phyloP scores from a whole-genome alignment of 2,888 invertebrate species.

The Drosophila meridiana region DNA sequence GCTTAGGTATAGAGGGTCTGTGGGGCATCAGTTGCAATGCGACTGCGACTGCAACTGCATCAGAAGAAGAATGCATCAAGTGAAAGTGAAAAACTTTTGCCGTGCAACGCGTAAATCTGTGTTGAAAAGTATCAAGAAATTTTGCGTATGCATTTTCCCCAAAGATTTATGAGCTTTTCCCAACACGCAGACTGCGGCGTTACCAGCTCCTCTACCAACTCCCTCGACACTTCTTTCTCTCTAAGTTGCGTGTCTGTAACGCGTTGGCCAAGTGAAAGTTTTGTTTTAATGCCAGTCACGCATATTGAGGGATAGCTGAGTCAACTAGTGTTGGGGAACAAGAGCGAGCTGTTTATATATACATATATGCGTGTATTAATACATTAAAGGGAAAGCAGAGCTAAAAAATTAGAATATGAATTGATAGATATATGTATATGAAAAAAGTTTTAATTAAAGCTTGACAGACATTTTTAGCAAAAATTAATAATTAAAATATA shows the following conservation, averaged over 20 bases:
- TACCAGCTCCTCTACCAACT: neutral
- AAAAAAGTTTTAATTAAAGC: too few relatives aligned
- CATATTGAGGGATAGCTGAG: constrained; percentile 25
- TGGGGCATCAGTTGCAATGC: neutral
- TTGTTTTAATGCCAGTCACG: constrained; percentile 53
- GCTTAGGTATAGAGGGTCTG: neutral
- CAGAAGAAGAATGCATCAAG: constrained; percentile 60
- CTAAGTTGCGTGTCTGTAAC: constrained; percentile 37
- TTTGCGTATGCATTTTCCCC: constrained; percentile 58
- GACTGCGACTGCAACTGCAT: constrained; percentile 16
- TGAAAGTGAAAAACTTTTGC: constrained; percentile 77
- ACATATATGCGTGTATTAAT: neutral
- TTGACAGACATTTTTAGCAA: too few relatives aligned
- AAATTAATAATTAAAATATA: too few relatives aligned
- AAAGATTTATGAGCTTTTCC: constrained; percentile 65
- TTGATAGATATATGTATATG: neutral
- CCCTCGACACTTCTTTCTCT: neutral
- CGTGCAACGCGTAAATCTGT: constrained; percentile 69
- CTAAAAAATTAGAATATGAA: neutral
- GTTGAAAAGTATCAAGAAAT: constrained; percentile 59
- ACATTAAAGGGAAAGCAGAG: neutral
- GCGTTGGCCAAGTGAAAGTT: constrained; percentile 48
- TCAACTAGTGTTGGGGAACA: neutral
- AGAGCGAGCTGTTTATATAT: neutral
- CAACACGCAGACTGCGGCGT: constrained; percentile 16